These are phyloP conservation scores for Cinclus cinclus DNA, from an alignment of 2,113 vertebrate genomes.

Conservation along the genomic window DNA sequence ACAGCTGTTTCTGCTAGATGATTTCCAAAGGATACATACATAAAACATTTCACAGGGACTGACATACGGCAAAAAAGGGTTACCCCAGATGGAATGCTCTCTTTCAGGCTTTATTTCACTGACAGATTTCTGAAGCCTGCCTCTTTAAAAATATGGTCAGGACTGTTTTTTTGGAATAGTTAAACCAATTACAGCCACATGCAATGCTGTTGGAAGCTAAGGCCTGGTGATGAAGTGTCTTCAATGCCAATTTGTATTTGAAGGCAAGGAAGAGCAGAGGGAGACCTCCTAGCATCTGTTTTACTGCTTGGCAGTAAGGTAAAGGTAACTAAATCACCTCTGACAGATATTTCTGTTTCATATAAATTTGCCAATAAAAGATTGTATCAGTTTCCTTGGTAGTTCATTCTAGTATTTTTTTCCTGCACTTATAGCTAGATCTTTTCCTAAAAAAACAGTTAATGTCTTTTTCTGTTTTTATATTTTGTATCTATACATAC, in stretches of 20 bases:
- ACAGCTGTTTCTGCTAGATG: constrained; percentile 68
- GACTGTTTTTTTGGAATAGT: not conserved
- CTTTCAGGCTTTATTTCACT: constrained; percentile 46
- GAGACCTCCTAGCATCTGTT: not conserved
- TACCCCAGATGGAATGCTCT: constrained; percentile 52
- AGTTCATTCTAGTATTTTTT: not conserved
- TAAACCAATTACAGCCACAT: not conserved
- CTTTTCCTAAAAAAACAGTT: not conserved
- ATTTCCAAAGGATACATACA: constrained; percentile 66
- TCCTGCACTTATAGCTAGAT: not conserved
- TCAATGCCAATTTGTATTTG: not conserved
- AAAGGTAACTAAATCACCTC: not conserved
- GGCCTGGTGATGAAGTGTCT: not conserved
- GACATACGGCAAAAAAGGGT: constrained; percentile 51
- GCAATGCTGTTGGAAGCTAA: not conserved
- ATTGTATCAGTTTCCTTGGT: not conserved
- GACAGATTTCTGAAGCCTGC: constrained; percentile 19
- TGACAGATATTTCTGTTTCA: not conserved
- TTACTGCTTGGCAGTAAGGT: not conserved
- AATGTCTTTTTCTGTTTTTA: not conserved
- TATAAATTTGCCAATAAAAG: not conserved
- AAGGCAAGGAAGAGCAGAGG: not conserved
- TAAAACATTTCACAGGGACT: constrained; percentile 55
- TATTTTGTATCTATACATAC: not conserved
- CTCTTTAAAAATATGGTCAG: constrained; percentile 39